Percentiles rank a stretch among this genome's conserved stretches.
These are phyloP conservation scores for Orius insidiosus DNA, from an alignment of 1,140 invertebrate genomes.

Conservation along the genomic window DNA sequence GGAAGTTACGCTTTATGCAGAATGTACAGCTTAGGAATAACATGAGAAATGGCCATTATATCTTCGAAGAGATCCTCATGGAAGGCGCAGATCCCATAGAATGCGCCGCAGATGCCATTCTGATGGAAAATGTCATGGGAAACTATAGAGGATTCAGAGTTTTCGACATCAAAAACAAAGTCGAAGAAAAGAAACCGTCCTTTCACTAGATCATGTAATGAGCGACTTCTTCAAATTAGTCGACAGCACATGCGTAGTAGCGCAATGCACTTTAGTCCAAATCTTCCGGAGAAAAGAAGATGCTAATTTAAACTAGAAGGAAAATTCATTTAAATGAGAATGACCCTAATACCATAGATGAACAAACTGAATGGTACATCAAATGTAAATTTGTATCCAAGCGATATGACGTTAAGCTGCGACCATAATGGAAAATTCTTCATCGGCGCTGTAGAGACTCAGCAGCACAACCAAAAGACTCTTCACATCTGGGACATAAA, in stretches of 20 bases:
- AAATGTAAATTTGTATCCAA: conserved; percentile 14
- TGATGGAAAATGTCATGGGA: conserved; percentile 2
- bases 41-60: conserved; percentile 9
- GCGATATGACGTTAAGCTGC: conserved; percentile 14
- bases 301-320: conserved; percentile 4
- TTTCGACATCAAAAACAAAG: neutral
- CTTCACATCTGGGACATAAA: conserved; percentile 17
- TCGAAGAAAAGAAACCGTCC: conserved; percentile 3
- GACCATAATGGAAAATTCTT: conserved; percentile 17
- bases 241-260: conserved; percentile 10
- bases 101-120: conserved; percentile 6
- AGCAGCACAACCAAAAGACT: neutral
- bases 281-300: conserved; percentile 9
- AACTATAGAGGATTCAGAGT: conserved; percentile 7
- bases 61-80: neutral
- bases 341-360: conserved; percentile 8
- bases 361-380: conserved; percentile 13
- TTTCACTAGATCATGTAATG: conserved; percentile 9
- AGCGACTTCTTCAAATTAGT: conserved; percentile 14
- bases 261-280: conserved; percentile 17
- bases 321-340: conserved; percentile 10
- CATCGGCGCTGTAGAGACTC: conserved; percentile 9
- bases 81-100: neutral
- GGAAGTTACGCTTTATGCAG: conserved; percentile 14
- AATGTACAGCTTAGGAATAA: conserved; percentile 14